Conservation (phyloP, 2,888 invertebrate genomes). For the Matsumyia berberina region DNA sequence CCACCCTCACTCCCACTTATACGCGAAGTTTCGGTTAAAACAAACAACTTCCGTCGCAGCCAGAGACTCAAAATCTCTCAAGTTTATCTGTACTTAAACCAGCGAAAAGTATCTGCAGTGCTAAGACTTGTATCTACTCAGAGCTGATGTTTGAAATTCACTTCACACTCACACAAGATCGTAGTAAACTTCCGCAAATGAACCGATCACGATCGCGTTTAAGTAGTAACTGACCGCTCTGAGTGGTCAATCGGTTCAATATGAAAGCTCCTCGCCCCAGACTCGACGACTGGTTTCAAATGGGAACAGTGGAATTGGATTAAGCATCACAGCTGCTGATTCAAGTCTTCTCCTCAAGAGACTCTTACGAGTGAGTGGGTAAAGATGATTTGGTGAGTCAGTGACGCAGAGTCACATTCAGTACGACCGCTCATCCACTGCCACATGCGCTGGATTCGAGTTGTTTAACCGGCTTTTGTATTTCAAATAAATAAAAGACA, state of each 20-base stretch:
- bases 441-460: background rate
- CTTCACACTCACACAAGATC: slow-evolving; percentile 12
- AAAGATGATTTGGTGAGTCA: slow-evolving; percentile 3
- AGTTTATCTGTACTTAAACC: background rate
- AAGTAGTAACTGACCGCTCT: slow-evolving; percentile 46
- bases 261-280: slow-evolving; percentile 21
- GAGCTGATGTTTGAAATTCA: background rate
- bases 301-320: slow-evolving; percentile 56
- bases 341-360: background rate
- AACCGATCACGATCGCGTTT: slow-evolving; percentile 29
- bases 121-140: slow-evolving; percentile 1
- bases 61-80: too few relatives aligned
- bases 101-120: slow-evolving; percentile 1
- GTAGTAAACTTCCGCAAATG: background rate
- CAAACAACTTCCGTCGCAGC: too few relatives aligned
- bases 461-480: slow-evolving; percentile 49
- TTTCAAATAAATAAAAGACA: background rate
- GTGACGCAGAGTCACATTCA: slow-evolving; percentile 11
- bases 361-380: slow-evolving; percentile 4
- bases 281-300: slow-evolving; percentile 6
- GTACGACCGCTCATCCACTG: background rate
- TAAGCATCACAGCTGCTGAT: background rate
- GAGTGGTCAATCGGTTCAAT: slow-evolving; percentile 40
- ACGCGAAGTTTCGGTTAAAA: too few relatives aligned
- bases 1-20: background rate